Conservation (phyloP, 2,797 vertebrate species). For the Myotis daubentonii region DNA sequence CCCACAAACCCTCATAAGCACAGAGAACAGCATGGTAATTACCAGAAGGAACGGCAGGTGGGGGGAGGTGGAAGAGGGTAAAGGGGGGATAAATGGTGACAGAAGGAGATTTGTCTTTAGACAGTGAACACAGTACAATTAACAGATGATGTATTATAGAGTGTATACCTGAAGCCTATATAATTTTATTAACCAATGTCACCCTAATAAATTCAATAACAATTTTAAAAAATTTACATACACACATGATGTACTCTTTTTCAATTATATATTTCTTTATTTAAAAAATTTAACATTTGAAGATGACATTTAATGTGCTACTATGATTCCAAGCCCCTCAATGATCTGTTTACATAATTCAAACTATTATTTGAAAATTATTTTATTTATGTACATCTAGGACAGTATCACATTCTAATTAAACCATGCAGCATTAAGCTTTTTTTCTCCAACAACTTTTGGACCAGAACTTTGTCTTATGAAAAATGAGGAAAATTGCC, state of each 20-base stretch:
- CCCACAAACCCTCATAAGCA: neutral
- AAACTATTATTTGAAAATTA: neutral
- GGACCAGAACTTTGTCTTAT: slow-evolving; percentile 10
- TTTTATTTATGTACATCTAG: neutral
- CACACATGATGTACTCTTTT: neutral
- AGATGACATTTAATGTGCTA: neutral
- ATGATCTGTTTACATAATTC: neutral
- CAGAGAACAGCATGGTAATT: neutral
- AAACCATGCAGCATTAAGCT: neutral
- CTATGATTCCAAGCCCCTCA: neutral
- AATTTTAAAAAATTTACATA: neutral
- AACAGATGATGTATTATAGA: neutral
- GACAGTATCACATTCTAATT: neutral
- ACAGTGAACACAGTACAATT: neutral
- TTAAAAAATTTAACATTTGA: neutral
- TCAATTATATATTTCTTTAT: neutral
- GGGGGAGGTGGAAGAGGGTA: neutral
- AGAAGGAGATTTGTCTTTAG: neutral
- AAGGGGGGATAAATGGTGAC: neutral
- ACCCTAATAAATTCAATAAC: neutral
- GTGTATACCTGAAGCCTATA: neutral
- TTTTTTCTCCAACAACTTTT: neutral
- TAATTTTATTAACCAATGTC: neutral
- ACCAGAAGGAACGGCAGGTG: neutral
- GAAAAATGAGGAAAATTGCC: slow-evolving; percentile 41